Evolutionary conservation across 2,113 vertebrate genomes (phyloP), one percentile per base, ranked within the genome.

Genomic region (Diadophis punctatus): DNA sequence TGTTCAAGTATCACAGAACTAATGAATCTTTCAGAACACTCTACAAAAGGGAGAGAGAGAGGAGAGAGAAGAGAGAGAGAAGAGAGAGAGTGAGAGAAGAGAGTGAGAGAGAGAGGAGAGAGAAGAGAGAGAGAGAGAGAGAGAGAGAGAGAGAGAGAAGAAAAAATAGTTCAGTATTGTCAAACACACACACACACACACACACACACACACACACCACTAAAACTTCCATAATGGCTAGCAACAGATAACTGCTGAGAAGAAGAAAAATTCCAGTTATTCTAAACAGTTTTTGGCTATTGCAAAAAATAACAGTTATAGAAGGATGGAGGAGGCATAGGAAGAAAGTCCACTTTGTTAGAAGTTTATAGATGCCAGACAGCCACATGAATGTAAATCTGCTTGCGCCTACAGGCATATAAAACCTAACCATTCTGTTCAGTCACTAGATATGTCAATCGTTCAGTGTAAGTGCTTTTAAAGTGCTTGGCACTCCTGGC

Each of bases 371-470:
- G 89, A 91, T 95, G 91, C 89, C n/a, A 80, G 89, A 58, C 55
- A 92, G 3, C 30, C 43, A 49, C 9, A 53, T 93, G 94, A 93
- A 93, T 94, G 88, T 55, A 95, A 94, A 90, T 94, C 93, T 93
- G 9, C 93, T 92, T 90, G 94, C 39, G 88, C 74, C n/a, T 92
- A 20, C 34, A 80, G 52, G 49, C 74, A 91, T 0, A 0, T 90
- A 58, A 90, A 96, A 94, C 92, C 91, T 94, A 94, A 94, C 85
- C 91, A 94, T 96, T 95, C 63, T 89, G 55, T 88, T 91, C 87
- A 94, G 91, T 94, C 93, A 93, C 0, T 0, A 94, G 91, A 91
- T 94, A 48, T 18, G 85, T 94, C 86, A 94, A 88, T 46, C 39
- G 95, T 95, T 95, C 1, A 0, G 25, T 89, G 49, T 92, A 84